Conservation (phyloP, 2,888 invertebrate genomes). For the Melanotus villosus region DNA sequence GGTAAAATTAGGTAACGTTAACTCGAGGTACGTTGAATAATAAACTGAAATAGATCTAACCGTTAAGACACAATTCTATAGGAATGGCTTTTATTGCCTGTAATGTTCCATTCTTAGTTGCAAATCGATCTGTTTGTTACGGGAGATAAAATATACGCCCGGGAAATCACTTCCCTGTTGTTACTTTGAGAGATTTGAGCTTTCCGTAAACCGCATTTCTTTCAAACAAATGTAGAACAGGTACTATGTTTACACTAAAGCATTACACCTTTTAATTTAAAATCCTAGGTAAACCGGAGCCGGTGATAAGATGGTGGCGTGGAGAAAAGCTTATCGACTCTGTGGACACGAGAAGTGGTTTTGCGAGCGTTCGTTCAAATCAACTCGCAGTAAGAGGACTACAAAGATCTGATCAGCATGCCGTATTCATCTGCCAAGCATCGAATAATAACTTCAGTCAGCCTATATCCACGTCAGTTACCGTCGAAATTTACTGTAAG, state of each 20-base stretch:
- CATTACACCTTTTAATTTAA: neutral
- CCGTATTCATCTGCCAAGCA: slow-evolving; percentile 83
- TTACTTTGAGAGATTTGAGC: slow-evolving; percentile 1
- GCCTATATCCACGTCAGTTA: slow-evolving; percentile 78
- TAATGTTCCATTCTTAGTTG: slow-evolving; percentile 12
- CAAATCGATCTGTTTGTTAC: slow-evolving; percentile 15
- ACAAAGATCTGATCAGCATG: slow-evolving; percentile 80
- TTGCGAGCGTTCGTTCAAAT: slow-evolving; percentile 72
- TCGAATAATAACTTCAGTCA: slow-evolving; percentile 81
- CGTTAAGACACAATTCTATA: neutral
- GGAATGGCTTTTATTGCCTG: slow-evolving; percentile 15
- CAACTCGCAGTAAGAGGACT: slow-evolving; percentile 75
- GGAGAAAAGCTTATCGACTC: slow-evolving; percentile 77
- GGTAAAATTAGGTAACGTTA: slow-evolving; percentile 7
- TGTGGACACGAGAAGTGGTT: slow-evolving; percentile 70
- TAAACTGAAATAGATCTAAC: slow-evolving; percentile 1
- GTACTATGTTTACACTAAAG: too few species aligned
- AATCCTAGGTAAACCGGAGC: slow-evolving; percentile 79
- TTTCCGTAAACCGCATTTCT: neutral
- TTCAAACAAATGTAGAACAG: neutral
- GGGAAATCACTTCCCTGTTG: slow-evolving; percentile 21
- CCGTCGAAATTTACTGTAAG: slow-evolving; percentile 84
- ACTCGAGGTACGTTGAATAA: neutral
- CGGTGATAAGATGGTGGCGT: slow-evolving; percentile 83
- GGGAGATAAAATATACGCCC: slow-evolving; percentile 7